Conservation (phyloP, 2,797 vertebrate genomes). For the Sebastes itinus region DNA sequence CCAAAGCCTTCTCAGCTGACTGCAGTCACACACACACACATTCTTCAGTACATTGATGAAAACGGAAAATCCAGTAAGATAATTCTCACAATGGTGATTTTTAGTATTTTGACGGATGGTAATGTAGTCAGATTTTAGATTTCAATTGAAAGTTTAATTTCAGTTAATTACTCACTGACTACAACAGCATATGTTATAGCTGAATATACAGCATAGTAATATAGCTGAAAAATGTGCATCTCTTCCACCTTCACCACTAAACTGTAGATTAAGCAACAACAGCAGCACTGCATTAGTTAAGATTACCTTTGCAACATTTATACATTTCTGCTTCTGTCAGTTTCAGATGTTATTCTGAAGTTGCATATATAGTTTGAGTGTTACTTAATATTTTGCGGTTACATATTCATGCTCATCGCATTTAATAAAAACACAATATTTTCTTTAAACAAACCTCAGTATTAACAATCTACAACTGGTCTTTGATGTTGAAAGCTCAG, state of each 20-base stretch:
- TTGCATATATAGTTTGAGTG: neutral
- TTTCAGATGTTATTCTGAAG: neutral
- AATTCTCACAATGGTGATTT: neutral
- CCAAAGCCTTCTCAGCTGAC: constrained; percentile 72
- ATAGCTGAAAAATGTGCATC: neutral
- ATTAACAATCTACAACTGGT: constrained; percentile 4
- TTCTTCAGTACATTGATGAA: constrained; percentile 22
- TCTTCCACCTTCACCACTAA: neutral
- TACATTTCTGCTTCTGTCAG: neutral
- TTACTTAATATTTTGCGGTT: neutral
- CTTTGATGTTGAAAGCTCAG: constrained; percentile 51
- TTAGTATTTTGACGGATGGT: neutral
- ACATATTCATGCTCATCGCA: neutral
- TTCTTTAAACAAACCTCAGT: constrained; percentile 17
- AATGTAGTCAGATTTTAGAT: neutral
- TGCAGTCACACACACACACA: constrained; percentile 36
- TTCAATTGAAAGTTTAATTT: neutral
- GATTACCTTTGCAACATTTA: neutral
- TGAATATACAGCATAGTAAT: neutral
- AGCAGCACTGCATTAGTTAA: neutral
- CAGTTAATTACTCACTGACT: neutral
- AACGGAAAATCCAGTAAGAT: neutral
- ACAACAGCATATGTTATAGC: neutral
- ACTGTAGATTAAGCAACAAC: neutral
- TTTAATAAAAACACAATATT: neutral